Evolutionary conservation across 1,140 invertebrate genomes (phyloP).

Genomic region (Hydropsyche tenuis): DNA sequence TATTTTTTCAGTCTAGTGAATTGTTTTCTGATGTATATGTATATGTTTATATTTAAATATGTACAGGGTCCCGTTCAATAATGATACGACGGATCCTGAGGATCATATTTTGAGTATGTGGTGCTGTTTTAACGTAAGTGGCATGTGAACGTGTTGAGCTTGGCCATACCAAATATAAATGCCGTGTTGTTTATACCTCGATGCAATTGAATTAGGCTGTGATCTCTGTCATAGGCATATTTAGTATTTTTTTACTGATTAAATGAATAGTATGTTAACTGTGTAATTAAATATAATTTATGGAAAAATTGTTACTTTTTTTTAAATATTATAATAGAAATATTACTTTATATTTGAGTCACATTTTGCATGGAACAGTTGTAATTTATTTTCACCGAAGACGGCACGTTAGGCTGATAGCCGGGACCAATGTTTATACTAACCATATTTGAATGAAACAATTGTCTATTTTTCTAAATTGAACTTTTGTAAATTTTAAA

Average conservation of each 20-base stretch:
- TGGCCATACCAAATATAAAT: constrained; percentile 46
- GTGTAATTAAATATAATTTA: too few species aligned
- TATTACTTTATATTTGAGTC: too few species aligned
- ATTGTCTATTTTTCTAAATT: constrained; percentile 34
- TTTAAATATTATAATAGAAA: too few species aligned
- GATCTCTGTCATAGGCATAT: constrained; percentile 50
- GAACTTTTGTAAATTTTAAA: constrained; percentile 23
- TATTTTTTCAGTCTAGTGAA: constrained; percentile 17
- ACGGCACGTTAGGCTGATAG: constrained; percentile 17
- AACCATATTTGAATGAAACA: constrained; percentile 20
- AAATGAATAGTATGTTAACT: too few species aligned
- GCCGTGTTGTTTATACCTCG: constrained; percentile 49
- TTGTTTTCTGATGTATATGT: constrained; percentile 2
- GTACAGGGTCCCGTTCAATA: neutral
- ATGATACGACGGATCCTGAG: constrained; percentile 1
- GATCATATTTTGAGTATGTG: constrained; percentile 18
- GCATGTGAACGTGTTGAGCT: constrained; percentile 37
- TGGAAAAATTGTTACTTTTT: too few species aligned
- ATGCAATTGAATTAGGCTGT: constrained; percentile 50
- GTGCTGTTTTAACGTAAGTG: constrained; percentile 27
- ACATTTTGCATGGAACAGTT: neutral
- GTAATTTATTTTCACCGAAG: neutral
- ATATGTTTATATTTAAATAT: constrained; percentile 11
- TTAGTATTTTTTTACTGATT: constrained; percentile 45
- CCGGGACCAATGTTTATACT: constrained; percentile 26